Base-by-base conservation (phyloP, 1,140 invertebrate genomes). In the Himalopsyche phryganea region DNA sequence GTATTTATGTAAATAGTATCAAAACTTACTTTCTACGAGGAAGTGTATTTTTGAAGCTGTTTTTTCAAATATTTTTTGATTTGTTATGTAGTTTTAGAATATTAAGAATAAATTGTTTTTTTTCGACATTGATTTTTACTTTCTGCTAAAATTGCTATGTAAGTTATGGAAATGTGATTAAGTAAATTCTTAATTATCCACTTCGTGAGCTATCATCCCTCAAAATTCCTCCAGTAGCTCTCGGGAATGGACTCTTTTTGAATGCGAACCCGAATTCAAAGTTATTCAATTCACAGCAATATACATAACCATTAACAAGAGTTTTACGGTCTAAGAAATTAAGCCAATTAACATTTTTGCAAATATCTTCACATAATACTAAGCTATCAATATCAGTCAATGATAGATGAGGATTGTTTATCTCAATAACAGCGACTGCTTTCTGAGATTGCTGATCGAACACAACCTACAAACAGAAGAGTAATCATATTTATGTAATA, bases 331-430 rank as follows among this genome's bases (percentile, higher is more conserved):
- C 47, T 38, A 63, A 41, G 35, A 59, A 58, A 36, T 63, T 63
- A 19, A 66, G 47, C 63, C 63, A 75, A 23, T 61, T 40, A 7
- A 68, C 66, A 28, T 69, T 23, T 40, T 60, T 32, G 45, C 71
- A 74, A 7, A 72, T 66, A 28, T 75, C 72, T 35, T 49, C 46
- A 53, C 73, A 75, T 0, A 66, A 54, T 1, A 69, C 51, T 19
- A 71, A 58, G 1, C 38, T 47, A 6, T 36, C 17, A 2, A 64
- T 66, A 2, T 72, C 64, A 2, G 53, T 19, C 3, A 51, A 35
- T n/a, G 47, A 45, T 28, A 73, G 41, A 19, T 69, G 63, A 1
- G 71, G 73, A 28, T 71, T 59, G 46, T 75, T 75, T 1, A 74
- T 64, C 53, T 74, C 67, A 40, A 75, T 63, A 4, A 75, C 69